Evolutionary conservation across 2,888 invertebrate species (phyloP).

Genomic region (Galerucella pusilla): DNA sequence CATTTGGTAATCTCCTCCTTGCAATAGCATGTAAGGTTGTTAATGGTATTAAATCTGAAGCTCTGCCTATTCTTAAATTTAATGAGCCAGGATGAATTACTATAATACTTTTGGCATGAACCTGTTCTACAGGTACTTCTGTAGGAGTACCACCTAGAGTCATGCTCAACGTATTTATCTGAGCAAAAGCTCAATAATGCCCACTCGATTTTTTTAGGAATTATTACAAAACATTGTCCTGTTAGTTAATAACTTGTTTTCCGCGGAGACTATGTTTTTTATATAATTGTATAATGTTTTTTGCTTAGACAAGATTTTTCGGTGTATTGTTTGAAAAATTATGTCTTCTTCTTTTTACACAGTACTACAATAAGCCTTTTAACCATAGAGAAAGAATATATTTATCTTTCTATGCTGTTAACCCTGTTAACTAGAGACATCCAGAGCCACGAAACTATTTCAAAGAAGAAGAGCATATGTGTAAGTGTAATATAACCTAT

Average conservation of each 20-base stretch:
- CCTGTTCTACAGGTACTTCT: conserved; percentile 63
- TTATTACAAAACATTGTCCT: not conserved
- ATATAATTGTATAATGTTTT: too few relatives aligned
- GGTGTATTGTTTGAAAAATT: too few relatives aligned
- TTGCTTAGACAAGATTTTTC: too few relatives aligned
- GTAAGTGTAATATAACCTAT: conserved; percentile 10
- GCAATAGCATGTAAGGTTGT: conserved; percentile 89
- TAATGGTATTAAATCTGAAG: conserved; percentile 88
- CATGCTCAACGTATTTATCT: conserved; percentile 28
- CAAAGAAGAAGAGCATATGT: too few relatives aligned
- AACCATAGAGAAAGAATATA: too few relatives aligned
- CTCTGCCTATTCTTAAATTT: conserved; percentile 88
- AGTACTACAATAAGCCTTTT: too few relatives aligned
- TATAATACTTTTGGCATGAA: conserved; percentile 84
- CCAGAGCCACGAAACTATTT: too few relatives aligned
- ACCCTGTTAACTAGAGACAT: too few relatives aligned
- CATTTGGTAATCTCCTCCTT: conserved; percentile 70
- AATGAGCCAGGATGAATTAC: conserved; percentile 96
- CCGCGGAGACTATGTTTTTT: too few relatives aligned
- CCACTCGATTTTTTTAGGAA: not conserved
- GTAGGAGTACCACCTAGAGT: conserved; percentile 39
- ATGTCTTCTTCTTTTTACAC: too few relatives aligned
- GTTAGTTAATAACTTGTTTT: too few relatives aligned
- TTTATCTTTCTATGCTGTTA: too few relatives aligned
- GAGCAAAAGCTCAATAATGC: not conserved